phyloP scores from a whole-genome alignment of 2,797 vertebrate genomes.

The Lophius americanus region DNA sequence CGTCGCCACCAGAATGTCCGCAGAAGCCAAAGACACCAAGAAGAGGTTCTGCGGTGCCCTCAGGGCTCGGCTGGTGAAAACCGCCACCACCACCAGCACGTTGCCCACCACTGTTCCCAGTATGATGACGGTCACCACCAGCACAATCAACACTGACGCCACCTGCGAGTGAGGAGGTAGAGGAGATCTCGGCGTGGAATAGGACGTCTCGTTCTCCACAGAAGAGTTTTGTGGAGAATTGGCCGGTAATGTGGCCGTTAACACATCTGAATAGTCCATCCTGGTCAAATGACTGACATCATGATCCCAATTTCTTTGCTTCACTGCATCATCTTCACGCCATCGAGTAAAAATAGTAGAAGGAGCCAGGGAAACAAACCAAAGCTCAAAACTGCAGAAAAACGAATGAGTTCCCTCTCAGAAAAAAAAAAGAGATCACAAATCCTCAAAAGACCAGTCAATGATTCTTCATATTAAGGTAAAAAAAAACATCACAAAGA shows the following conservation, averaged over 20 bases:
- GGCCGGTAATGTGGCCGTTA: slow-evolving; percentile 43
- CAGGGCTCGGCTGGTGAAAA: slow-evolving; percentile 87
- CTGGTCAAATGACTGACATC: slow-evolving; percentile 43
- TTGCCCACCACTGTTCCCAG: slow-evolving; percentile 87
- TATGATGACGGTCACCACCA: slow-evolving; percentile 83
- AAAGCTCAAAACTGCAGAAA: background rate
- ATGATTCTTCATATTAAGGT: background rate
- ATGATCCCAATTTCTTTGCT: slow-evolving; percentile 15
- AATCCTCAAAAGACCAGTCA: slow-evolving; percentile 7
- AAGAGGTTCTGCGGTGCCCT: slow-evolving; percentile 89
- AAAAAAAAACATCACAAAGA: background rate
- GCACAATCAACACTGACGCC: slow-evolving; percentile 78
- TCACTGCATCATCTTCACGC: background rate
- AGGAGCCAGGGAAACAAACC: background rate
- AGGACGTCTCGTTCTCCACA: slow-evolving; percentile 42
- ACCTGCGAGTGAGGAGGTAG: slow-evolving; percentile 70
- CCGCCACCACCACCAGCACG: slow-evolving; percentile 84
- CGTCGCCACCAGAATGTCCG: slow-evolving; percentile 88
- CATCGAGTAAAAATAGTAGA: background rate
- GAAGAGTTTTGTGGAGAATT: slow-evolving; percentile 54
- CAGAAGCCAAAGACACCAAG: slow-evolving; percentile 87
- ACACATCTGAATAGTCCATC: slow-evolving; percentile 65
- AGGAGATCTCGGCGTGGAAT: slow-evolving; percentile 44
- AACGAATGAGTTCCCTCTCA: background rate
- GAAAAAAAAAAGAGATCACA: background rate